Base-by-base conservation (phyloP, 2,797 vertebrate genomes). In the Gastrophryne carolinensis region DNA sequence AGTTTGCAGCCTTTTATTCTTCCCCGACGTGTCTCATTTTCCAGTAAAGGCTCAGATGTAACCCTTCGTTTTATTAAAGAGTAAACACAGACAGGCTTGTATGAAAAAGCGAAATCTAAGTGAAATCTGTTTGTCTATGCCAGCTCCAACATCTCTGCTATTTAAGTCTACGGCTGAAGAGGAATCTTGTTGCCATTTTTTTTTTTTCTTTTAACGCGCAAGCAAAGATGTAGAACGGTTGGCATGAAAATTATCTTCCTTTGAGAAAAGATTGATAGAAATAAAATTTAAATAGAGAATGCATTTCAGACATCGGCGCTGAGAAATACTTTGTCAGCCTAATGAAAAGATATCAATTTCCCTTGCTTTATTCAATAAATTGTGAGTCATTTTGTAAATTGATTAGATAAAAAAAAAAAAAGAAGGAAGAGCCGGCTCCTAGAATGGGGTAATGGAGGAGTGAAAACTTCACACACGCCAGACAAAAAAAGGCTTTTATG, bases 331-430 rank as follows among this genome's bases (percentile, higher is more conserved):
- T 87, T 89, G 86, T 90, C 86, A 86, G 84, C 76, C 82, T 90
- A 90, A 91, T 90, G 87, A 89, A 91, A 91, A 89, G 82, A 82
- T 88, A 89, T 87, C 83, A 84, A 86, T 91, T 91, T 89, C 87
- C 87, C 83, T 76, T 53, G 87, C 73, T 87, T 89, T 85, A 89
- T 89, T 89, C 84, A 84, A 88, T 89, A 87, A 89, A 86, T 85
- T 81, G 78, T 83, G 83, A 89, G 83, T 86, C 81, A 87, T 90
- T 90, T 91, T 88, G 85, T 84, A 88, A 90, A 89, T 87, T 85
- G 86, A 88, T 88, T 87, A 86, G 83, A 90, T 90, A 89, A 90
- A 91, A 78, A 89, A 84, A 83, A 71, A 88, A 88, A 89, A 90
- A 91, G 72, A 89, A 84, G 84, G 72, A 88, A 88, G 82, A 84